phyloP scores from a whole-genome alignment of 2,113 vertebrate species.

The Ia io region DNA sequence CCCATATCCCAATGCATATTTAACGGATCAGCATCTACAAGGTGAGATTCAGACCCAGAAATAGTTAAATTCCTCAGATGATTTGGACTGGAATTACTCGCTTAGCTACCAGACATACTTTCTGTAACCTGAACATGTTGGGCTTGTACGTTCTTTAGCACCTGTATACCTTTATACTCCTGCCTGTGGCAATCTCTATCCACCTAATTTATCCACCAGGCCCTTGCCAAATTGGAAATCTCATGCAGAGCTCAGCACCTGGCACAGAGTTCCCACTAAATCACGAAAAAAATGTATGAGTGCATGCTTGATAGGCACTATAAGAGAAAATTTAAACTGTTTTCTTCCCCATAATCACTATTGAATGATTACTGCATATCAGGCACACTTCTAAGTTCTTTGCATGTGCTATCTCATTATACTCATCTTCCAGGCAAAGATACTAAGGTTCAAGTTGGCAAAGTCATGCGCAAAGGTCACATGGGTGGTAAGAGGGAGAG shows the following conservation, averaged over 20 bases:
- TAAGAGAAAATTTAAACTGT: not conserved
- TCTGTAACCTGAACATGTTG: not conserved
- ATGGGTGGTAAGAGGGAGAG: not conserved
- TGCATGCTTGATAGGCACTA: not conserved
- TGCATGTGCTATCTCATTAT: not conserved
- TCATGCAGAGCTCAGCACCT: not conserved
- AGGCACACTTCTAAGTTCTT: not conserved
- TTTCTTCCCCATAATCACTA: not conserved
- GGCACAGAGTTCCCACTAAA: not conserved
- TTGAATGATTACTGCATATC: not conserved
- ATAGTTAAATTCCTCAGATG: not conserved
- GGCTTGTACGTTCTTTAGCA: not conserved
- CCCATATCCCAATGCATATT: not conserved
- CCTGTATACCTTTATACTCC: not conserved
- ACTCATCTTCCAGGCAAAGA: not conserved
- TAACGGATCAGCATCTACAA: not conserved
- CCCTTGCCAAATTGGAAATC: not conserved
- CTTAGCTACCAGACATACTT: not conserved
- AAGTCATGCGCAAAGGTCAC: not conserved
- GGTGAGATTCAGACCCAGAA: not conserved
- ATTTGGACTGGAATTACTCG: not conserved
- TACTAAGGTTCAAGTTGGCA: not conserved
- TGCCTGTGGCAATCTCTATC: not conserved
- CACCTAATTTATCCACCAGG: not conserved
- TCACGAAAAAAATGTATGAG: not conserved